Percentiles rank a stretch among this genome's conserved stretches.
Evolutionary conservation across 2,113 vertebrate species (phyloP).

Genomic region (Rhagologus leucostigma): DNA sequence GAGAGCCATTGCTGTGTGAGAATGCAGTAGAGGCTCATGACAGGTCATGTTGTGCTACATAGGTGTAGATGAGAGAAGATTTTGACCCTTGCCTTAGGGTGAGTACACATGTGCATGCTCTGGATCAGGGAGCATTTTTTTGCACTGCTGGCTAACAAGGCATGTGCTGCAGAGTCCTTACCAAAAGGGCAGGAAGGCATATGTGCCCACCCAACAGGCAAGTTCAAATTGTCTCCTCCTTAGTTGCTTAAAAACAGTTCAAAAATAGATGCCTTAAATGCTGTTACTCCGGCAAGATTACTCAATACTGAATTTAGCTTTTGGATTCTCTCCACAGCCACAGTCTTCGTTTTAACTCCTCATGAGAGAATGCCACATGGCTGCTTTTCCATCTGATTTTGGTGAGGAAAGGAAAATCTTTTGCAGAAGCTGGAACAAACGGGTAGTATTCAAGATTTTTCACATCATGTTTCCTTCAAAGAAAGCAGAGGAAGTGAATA

Average conservation of each 20-base stretch:
- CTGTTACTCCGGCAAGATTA: not conserved
- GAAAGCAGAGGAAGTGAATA: not conserved
- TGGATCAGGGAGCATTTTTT: not conserved
- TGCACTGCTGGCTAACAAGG: not conserved
- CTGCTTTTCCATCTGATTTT: not conserved
- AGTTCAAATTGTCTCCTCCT: not conserved
- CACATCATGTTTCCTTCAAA: not conserved
- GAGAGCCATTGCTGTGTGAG: not conserved
- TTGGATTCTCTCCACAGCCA: not conserved
- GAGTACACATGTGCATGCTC: not conserved
- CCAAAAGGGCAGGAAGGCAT: not conserved
- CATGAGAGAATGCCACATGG: not conserved
- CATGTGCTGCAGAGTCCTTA: not conserved
- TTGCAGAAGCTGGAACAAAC: not conserved
- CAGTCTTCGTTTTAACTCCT: not conserved
- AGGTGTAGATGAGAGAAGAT: not conserved
- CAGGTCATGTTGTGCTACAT: rapidly evolving
- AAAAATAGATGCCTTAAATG: not conserved
- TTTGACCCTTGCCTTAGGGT: not conserved
- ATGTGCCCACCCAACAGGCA: not conserved
- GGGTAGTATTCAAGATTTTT: not conserved
- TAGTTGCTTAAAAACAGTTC: not conserved
- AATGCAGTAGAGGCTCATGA: not conserved
- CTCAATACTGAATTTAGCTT: not conserved
- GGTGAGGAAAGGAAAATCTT: not conserved